Base-by-base conservation (phyloP, 2,113 vertebrate species). In the Festucalex cinctus region DNA sequence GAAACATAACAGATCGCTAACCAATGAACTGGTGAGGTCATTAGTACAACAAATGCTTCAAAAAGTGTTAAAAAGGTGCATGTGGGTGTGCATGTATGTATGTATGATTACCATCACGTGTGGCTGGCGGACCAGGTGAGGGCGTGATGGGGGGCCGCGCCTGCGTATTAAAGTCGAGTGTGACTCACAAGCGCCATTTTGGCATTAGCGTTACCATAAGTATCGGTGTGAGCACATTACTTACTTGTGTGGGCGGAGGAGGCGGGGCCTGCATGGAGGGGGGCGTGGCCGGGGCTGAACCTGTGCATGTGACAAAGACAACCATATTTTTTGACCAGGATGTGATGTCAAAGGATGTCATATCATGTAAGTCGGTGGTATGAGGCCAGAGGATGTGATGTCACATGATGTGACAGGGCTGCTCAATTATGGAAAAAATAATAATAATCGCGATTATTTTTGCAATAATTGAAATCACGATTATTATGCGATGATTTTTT, bases 41-140 rank as follows among this genome's bases (percentile, higher is more conserved):
- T n/a, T 12, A 51, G 9, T 20, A 22, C 14, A 13, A 26, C 22
- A n/a, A 14, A 24, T 13, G 51, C 4, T 12, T 53, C 22, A 5
- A n/a, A 53, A 20, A 48, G 46, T 39, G 19, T 32, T 22, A 6
- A 20, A 9, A 48, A 3, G 12, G n/a, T 22, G 49, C 12, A 9
- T 24, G 49, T 49, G 17, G 14, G 17, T 20, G 16, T 20, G 6
- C 16, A 2, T 49, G 46, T 20, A 20, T 3, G 48, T 49, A 10
- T 10, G 20, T 41, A 9, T 20, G 24, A 65, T 72, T 65, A 84
- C 83, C 86, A 24, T 80, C 66, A 0, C 37, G 35, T 12, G 37
- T 35, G 1, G 70, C 75, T 0, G 74, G 68, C n/a, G 64, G 57
- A 39, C 68, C 48, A 6, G 16, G 41, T 8, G 80, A 48, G 0